Evolutionary conservation across 2,888 invertebrate genomes (phyloP).

Genomic region (Drosophila melanosoma): DNA sequence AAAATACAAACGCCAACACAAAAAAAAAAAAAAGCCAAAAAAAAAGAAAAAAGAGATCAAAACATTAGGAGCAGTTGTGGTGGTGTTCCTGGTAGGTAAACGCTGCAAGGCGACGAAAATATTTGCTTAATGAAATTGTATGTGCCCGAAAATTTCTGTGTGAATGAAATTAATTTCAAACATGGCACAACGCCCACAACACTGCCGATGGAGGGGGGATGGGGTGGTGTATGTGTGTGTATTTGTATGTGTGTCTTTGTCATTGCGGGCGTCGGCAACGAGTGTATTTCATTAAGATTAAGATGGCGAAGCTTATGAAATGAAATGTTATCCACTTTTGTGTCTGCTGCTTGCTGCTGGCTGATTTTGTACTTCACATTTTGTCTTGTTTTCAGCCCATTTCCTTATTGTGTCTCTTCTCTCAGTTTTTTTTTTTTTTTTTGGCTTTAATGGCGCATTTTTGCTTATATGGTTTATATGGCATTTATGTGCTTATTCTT

Average conservation of each 20-base stretch:
- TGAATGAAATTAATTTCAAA: conserved; percentile 79
- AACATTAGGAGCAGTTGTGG: background rate
- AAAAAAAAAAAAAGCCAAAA: background rate
- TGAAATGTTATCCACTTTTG: conserved; percentile 47
- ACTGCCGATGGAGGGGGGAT: background rate
- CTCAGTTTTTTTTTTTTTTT: conserved; percentile 22
- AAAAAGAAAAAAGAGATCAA: background rate
- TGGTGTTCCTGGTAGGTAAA: background rate
- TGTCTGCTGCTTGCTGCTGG: conserved; percentile 23
- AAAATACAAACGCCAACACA: conserved; percentile 15
- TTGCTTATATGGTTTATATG: conserved; percentile 62
- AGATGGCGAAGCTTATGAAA: conserved; percentile 69
- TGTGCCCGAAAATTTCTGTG: conserved; percentile 77
- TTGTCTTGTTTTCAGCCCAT: conserved; percentile 26
- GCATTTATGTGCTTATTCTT: conserved; percentile 62
- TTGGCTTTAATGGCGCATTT: conserved; percentile 49
- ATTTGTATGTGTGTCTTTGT: conserved; percentile 10
- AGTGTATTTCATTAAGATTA: conserved; percentile 71
- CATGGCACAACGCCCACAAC: conserved; percentile 51
- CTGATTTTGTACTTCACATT: conserved; percentile 5
- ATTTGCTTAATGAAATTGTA: conserved; percentile 80
- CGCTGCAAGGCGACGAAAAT: conserved; percentile 68
- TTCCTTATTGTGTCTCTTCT: conserved; percentile 47
- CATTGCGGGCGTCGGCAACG: conserved; percentile 45
- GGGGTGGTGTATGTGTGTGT: background rate